Evolutionary conservation across 2,797 vertebrate genomes (phyloP).

Genomic region (Nyctalus aviator): DNA sequence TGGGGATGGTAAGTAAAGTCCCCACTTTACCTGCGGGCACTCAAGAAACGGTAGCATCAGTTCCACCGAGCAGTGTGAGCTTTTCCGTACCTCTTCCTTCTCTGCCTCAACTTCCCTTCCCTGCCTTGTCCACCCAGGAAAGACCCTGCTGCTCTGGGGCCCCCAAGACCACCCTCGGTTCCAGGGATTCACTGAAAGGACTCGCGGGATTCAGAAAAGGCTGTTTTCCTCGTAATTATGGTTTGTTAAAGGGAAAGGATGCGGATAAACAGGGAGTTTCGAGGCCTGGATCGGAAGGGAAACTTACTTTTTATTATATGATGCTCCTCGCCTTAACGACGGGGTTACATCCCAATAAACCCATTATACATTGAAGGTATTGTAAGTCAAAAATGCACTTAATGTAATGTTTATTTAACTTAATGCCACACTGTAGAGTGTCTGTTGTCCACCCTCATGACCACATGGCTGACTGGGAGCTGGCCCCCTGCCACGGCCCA

Average conservation of each 20-base stretch:
- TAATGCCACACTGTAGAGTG: background rate
- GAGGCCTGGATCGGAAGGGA: background rate
- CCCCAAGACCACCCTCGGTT: too few relatives aligned
- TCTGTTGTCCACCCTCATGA: background rate
- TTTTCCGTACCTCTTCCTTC: background rate
- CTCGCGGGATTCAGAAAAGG: background rate
- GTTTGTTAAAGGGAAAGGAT: background rate
- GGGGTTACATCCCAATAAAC: background rate
- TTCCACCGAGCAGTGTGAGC: fast-evolving
- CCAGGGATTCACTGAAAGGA: background rate
- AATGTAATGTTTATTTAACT: background rate
- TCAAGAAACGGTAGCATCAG: background rate
- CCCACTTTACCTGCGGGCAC: fast-evolving
- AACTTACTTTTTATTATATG: background rate
- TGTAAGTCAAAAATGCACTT: background rate
- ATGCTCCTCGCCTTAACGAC: background rate
- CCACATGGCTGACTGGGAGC: background rate
- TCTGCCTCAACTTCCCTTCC: background rate
- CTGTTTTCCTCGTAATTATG: fast-evolving
- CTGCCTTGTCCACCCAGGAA: background rate
- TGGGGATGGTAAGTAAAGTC: background rate
- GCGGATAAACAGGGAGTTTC: background rate
- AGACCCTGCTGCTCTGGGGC: background rate
- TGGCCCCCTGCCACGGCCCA: background rate
- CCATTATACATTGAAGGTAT: background rate